These are phyloP conservation scores for Chloroclystis v-ata DNA, from an alignment of 2,888 invertebrate genomes.

Conservation along the genomic window DNA sequence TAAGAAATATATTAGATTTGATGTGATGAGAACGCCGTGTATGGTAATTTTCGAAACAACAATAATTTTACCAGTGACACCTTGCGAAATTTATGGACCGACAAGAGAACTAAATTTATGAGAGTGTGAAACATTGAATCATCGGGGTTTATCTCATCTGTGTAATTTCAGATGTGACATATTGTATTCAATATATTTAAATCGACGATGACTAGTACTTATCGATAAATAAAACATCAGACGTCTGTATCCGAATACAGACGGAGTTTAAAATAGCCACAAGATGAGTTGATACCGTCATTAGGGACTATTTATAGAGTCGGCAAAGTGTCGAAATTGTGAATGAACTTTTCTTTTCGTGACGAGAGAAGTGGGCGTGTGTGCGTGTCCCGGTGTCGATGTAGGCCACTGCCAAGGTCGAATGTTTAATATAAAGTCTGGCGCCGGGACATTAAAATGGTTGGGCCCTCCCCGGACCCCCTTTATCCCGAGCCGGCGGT, in stretches of 20 bases:
- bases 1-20: background rate
- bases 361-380: slow-evolving; percentile 69
- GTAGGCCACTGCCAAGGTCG: slow-evolving; percentile 78
- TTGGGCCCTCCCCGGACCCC: slow-evolving; percentile 71
- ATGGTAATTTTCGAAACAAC: slow-evolving; percentile 1
- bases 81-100: slow-evolving; percentile 6
- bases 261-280: slow-evolving; percentile 48
- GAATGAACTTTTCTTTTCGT: slow-evolving; percentile 75
- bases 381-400: slow-evolving; percentile 75
- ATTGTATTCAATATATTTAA: background rate
- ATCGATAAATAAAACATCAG: slow-evolving; percentile 7
- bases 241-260: slow-evolving; percentile 44
- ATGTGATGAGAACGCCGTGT: background rate
- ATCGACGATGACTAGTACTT: background rate
- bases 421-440: slow-evolving; percentile 79
- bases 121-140: slow-evolving; percentile 1
- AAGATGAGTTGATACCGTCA: slow-evolving; percentile 59
- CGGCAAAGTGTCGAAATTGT: slow-evolving; percentile 62
- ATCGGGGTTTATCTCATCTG: slow-evolving; percentile 3
- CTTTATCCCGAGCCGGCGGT: slow-evolving; percentile 64
- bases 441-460: slow-evolving; percentile 77
- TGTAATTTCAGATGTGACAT: background rate
- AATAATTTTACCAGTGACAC: slow-evolving; percentile 1
- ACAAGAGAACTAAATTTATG: slow-evolving; percentile 2
- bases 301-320: slow-evolving; percentile 62